Evolutionary conservation across 2,797 vertebrate species (phyloP), one percentile per base, ranked within the genome.

Genomic region (Lacerta viridis): DNA sequence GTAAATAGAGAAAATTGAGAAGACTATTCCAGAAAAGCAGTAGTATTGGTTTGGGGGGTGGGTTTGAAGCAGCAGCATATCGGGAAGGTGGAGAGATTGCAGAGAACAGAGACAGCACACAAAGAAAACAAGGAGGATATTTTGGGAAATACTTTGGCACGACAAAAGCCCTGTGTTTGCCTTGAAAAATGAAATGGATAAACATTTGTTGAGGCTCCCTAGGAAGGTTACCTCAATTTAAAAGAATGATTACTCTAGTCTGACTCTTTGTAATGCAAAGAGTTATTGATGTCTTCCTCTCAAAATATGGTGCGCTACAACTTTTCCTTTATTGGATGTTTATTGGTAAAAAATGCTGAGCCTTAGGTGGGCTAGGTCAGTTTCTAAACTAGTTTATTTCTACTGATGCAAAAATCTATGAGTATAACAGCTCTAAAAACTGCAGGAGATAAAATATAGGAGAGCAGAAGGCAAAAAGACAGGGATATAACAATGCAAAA

Each of bases 401-500:
- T 66, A 81, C 27, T 20, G 55, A 27, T 85, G 17, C 13, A 85
- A 81, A 75, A 25, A 46, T 23, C 33, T 50, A 6, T 50, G 18
- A n/a, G 15, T 68, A 41, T 39, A 55, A 55, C 25, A 81, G 27
- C 10, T n/a, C 33, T 43, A n/a, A 33, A 77, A 50, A 82, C 33
- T 39, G 71, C 25, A 59, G 59, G 83, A 85, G 75, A 79, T 23
- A 74, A 90, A 66, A 87, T n/a, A 72, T 46, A 8, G 83, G 15
- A 77, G 13, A 85, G 61, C 41, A 77, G 71, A 46, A 27, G 18
- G 27, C 33, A 74, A 69, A 81, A 82, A 2, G 55, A 90, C 0
- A 41, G 33, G 87, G 83, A 92, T 86, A 39, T 41, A 91, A 43
- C 43, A 41, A 69, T 18, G 43, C 4, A 55, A 82, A 66, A 46